Percentiles rank a stretch among this genome's conserved stretches.
Evolutionary conservation across 2,113 vertebrate genomes (phyloP).

Genomic region (Odocoileus virginianus): DNA sequence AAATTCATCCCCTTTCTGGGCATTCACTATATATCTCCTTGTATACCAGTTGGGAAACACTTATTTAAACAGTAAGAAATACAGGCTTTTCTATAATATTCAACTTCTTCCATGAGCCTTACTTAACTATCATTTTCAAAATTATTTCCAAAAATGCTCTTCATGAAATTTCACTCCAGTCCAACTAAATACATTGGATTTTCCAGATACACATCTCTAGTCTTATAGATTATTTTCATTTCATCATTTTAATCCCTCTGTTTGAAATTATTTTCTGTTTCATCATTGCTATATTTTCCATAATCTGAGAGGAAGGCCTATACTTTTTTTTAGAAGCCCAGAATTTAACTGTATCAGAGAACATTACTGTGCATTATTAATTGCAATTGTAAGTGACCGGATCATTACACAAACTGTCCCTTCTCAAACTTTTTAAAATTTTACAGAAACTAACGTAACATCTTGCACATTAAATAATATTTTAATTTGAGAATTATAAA

Average conservation of each 20-base stretch:
- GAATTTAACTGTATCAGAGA: neutral
- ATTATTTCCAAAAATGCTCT: neutral
- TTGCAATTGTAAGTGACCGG: neutral
- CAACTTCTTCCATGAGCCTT: neutral
- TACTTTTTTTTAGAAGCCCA: neutral
- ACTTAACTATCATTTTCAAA: neutral
- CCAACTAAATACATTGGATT: neutral
- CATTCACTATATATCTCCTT: neutral
- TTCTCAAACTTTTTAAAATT: neutral
- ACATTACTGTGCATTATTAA: neutral
- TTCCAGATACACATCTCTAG: neutral
- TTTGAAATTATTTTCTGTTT: neutral
- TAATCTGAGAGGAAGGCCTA: neutral
- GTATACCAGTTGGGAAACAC: neutral
- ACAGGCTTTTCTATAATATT: neutral
- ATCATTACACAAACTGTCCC: neutral
- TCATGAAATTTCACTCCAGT: neutral
- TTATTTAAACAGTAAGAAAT: neutral
- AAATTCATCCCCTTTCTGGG: neutral
- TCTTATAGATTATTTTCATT: neutral
- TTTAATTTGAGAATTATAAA: neutral
- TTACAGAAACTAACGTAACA: neutral
- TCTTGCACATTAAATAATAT: neutral
- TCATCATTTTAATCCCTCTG: neutral
- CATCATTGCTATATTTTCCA: neutral